Conservation (phyloP, 1,140 invertebrate species). For the Halesus radiatus region DNA sequence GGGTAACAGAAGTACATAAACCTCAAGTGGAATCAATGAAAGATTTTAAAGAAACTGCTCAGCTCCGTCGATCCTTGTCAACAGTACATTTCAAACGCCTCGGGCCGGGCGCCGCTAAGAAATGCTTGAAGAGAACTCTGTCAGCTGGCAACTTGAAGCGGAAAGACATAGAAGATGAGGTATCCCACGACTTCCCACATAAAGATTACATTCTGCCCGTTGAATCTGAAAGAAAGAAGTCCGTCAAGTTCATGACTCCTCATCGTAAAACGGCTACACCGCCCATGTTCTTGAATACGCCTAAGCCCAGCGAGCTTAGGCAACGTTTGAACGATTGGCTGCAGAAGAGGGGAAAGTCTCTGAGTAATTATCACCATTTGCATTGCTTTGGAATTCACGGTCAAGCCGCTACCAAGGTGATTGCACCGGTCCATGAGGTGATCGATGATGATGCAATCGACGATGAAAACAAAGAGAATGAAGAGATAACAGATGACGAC, state of each 20-base stretch:
- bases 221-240: slow-evolving; percentile 65
- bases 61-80: slow-evolving; percentile 62
- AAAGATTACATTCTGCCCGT: slow-evolving; percentile 59
- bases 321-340: slow-evolving; percentile 68
- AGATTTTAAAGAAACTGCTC: slow-evolving; percentile 22
- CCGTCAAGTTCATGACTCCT: slow-evolving; percentile 64
- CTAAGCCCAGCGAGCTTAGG: slow-evolving; percentile 64
- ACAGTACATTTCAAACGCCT: slow-evolving; percentile 67
- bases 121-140: slow-evolving; percentile 65
- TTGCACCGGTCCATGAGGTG: slow-evolving; percentile 47
- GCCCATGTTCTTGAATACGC: slow-evolving; percentile 59
- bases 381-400: slow-evolving; percentile 69
- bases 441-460: slow-evolving; percentile 54
- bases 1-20: slow-evolving; percentile 32
- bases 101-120: slow-evolving; percentile 61
- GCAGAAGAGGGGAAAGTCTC: slow-evolving; percentile 66
- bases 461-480: slow-evolving; percentile 73
- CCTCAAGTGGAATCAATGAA: not conserved
- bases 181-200: slow-evolving; percentile 57
- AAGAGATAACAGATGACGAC: slow-evolving; percentile 65
- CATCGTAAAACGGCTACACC: slow-evolving; percentile 60
- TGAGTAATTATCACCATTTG: slow-evolving; percentile 69
- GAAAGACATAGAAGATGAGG: slow-evolving; percentile 63
- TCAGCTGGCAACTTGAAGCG: slow-evolving; percentile 65
- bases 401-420: slow-evolving; percentile 47